Base-by-base conservation (phyloP, 2,888 invertebrate genomes). In the Corythucha ciliata region DNA sequence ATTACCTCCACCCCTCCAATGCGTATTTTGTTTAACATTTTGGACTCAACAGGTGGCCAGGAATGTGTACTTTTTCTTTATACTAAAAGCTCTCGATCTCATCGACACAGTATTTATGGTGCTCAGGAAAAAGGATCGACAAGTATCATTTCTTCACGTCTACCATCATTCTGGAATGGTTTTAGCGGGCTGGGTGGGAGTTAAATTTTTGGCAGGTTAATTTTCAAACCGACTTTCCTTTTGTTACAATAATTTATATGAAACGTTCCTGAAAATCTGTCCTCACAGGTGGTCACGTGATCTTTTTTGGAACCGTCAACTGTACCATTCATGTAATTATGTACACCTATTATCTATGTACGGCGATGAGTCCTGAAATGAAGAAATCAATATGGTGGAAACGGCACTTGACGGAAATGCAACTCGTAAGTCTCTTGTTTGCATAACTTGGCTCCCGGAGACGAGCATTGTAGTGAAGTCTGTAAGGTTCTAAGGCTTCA, bases 261-360 rank as follows among this genome's bases (percentile, higher is more conserved):
- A 10, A 3, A 4, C 39, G 12, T 21, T 3, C 3, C 21, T 33
- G 5, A 37, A 33, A 3, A 3, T 45, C 4, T 8, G 37, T 44
- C 36, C 47, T 61, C 65, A 27, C 63, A 72, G 71, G 71, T 71
- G 69, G 70, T 66, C 14, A 74, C 61, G 70, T 69, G 20, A 70
- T 73, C 14, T 72, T 73, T 60, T 69, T 73, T 56, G 69, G 72
- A 0, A 59, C 69, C 51, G 58, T 72, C 42, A 74, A 74, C 61
- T 68, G 71, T 2, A 69, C 71, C 56, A 72, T 74, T 21, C 74
- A 74, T 60, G 62, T 71, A 34, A 62, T 73, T 56, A 74, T 74
- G 74, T 74, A 74, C 62, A 64, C 66, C 3, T 74, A 74, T 62
- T 74, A 74, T 61, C 69, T 71, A 4, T 52, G 73, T 58, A 66